These are phyloP conservation scores for Ptychoptera albimana DNA, from an alignment of 2,888 invertebrate species.

Conservation along the genomic window DNA sequence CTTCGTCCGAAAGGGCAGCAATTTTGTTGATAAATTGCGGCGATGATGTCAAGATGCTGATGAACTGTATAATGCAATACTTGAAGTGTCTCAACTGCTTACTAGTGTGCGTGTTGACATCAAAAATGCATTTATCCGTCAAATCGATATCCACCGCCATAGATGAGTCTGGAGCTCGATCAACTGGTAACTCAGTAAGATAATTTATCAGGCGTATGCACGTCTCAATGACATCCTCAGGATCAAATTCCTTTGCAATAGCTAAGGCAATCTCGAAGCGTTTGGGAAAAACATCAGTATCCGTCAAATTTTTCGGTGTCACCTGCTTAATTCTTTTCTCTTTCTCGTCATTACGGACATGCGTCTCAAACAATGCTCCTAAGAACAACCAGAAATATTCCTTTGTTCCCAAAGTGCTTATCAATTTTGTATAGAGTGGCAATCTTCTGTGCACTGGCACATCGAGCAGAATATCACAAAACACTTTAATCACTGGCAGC, in stretches of 20 bases:
- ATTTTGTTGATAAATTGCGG: conserved; percentile 51
- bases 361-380: conserved; percentile 52
- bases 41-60: conserved; percentile 51
- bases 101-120: conserved; percentile 44
- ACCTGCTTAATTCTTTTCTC: conserved; percentile 28
- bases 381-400: conserved; percentile 57
- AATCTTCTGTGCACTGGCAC: conserved; percentile 84
- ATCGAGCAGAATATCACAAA: conserved; percentile 79
- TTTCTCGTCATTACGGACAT: conserved; percentile 41
- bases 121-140: conserved; percentile 33
- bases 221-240: conserved; percentile 42
- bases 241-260: conserved; percentile 48
- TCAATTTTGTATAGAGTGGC: conserved; percentile 61
- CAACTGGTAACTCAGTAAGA: conserved; percentile 47
- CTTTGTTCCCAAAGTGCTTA: conserved; percentile 51
- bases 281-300: conserved; percentile 35
- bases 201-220: conserved; percentile 51
- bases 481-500: conserved; percentile 64
- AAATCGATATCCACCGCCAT: conserved; percentile 24
- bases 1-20: conserved; percentile 34
- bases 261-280: conserved; percentile 51
- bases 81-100: conserved; percentile 74
- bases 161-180: conserved; percentile 36
- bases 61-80: conserved; percentile 59
- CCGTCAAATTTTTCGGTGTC: conserved; percentile 23